Evolutionary conservation across 2,113 vertebrate species (phyloP).

Genomic region (Stomatorhinus ivindoensis): DNA sequence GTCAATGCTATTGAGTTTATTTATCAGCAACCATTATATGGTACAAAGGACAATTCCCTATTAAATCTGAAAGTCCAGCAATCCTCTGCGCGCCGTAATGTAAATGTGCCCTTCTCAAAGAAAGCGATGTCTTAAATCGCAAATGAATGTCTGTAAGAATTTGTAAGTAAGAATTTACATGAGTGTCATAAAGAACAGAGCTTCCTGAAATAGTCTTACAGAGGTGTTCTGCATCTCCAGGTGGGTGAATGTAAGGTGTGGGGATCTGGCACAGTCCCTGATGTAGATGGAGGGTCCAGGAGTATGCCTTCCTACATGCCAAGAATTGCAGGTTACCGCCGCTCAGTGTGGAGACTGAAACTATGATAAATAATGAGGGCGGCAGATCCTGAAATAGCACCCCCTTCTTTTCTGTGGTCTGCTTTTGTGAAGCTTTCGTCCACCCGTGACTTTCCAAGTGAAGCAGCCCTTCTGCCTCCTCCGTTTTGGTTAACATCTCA

Average conservation of each 20-base stretch:
- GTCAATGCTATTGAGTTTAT: not conserved
- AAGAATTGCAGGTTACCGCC: slow-evolving; percentile 59
- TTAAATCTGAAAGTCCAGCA: not conserved
- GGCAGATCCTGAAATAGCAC: slow-evolving; percentile 61
- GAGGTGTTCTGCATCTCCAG: not conserved
- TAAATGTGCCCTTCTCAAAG: not conserved
- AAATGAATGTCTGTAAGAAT: not conserved
- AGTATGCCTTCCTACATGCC: slow-evolving; percentile 40
- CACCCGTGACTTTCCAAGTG: slow-evolving; percentile 63
- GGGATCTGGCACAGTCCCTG: slow-evolving; percentile 18
- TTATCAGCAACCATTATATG: not conserved
- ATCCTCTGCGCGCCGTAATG: not conserved
- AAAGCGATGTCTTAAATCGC: not conserved
- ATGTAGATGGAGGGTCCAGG: slow-evolving; percentile 31
- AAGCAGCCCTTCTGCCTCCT: slow-evolving; percentile 67
- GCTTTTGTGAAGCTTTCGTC: slow-evolving; percentile 61
- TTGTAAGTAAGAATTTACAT: not conserved
- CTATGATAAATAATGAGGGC: slow-evolving; percentile 71
- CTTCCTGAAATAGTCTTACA: not conserved
- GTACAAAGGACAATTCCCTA: not conserved
- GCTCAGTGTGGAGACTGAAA: slow-evolving; percentile 49
- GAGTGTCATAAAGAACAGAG: not conserved
- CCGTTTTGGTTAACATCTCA: slow-evolving; percentile 72
- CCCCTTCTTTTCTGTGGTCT: slow-evolving; percentile 63
- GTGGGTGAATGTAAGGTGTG: not conserved